Evolutionary conservation across 2,888 invertebrate species (phyloP).

Genomic region (Cantharis nigra): DNA sequence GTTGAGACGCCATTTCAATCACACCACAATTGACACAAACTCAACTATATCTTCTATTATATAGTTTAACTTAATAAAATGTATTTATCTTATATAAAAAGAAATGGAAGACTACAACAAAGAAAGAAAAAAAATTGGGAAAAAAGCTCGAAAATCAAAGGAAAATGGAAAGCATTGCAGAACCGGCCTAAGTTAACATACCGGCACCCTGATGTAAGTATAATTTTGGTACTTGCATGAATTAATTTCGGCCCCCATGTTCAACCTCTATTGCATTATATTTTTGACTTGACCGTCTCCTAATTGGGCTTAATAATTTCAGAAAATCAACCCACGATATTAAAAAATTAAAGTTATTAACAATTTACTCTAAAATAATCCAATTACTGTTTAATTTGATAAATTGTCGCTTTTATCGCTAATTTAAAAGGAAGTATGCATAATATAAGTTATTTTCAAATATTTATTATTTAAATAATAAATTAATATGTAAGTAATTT

Average conservation of each 20-base stretch:
- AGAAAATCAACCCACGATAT: neutral
- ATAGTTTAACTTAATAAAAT: conserved; percentile 4
- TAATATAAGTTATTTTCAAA: neutral
- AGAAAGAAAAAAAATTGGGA: neutral
- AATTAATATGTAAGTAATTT: neutral
- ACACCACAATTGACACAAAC: conserved; percentile 40
- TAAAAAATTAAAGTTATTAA: neutral
- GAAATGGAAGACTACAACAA: neutral
- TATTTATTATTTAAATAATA: neutral
- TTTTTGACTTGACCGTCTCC: neutral
- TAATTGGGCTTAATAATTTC: neutral
- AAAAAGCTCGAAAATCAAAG: neutral
- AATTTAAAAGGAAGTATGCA: neutral
- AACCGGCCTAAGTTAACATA: neutral
- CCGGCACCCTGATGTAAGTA: neutral
- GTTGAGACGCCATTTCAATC: conserved; percentile 38
- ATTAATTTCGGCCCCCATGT: neutral
- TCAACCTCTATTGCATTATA: neutral
- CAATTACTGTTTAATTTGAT: neutral
- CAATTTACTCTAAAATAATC: neutral
- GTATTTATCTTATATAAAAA: neutral
- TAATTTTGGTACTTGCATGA: neutral
- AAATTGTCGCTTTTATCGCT: neutral
- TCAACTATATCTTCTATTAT: conserved; percentile 10
- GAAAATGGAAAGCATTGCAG: neutral